Percentiles rank a stretch among this genome's conserved stretches.
phyloP scores from a whole-genome alignment of 2,113 vertebrate genomes.

The Dasyornis broadbenti region DNA sequence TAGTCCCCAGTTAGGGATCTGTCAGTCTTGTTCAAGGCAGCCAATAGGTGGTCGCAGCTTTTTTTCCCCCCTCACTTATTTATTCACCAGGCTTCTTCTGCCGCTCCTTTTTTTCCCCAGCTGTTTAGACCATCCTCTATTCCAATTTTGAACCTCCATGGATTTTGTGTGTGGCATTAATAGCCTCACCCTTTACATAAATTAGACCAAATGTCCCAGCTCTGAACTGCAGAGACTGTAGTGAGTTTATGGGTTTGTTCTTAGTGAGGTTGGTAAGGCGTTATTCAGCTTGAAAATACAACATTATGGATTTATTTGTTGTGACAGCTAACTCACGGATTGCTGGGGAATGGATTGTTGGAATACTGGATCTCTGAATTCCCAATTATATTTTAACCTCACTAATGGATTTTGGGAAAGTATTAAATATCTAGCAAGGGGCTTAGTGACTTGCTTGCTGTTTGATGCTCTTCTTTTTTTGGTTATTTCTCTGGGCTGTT shows the following conservation, averaged over 20 bases:
- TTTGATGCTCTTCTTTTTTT: neutral
- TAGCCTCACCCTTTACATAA: neutral
- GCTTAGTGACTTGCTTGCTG: neutral
- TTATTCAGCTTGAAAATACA: neutral
- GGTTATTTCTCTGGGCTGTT: neutral
- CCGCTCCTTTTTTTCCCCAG: neutral
- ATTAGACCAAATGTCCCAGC: neutral
- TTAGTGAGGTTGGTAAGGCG: neutral
- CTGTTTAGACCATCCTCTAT: neutral
- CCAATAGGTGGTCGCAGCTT: neutral
- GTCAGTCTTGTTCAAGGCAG: neutral
- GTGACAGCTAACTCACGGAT: neutral
- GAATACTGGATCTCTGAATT: neutral
- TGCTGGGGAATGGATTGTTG: neutral
- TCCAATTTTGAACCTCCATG: neutral
- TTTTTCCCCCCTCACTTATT: neutral
- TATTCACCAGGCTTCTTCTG: neutral
- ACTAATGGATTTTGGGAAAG: neutral
- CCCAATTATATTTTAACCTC: neutral
- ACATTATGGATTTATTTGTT: neutral
- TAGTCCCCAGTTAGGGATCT: neutral
- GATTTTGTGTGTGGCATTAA: neutral
- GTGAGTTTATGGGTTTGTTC: neutral
- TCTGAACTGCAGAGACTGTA: neutral
- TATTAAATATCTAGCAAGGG: constrained; percentile 16